Conservation (phyloP, 2,797 vertebrate genomes). For the Micrastur ruficollis region DNA sequence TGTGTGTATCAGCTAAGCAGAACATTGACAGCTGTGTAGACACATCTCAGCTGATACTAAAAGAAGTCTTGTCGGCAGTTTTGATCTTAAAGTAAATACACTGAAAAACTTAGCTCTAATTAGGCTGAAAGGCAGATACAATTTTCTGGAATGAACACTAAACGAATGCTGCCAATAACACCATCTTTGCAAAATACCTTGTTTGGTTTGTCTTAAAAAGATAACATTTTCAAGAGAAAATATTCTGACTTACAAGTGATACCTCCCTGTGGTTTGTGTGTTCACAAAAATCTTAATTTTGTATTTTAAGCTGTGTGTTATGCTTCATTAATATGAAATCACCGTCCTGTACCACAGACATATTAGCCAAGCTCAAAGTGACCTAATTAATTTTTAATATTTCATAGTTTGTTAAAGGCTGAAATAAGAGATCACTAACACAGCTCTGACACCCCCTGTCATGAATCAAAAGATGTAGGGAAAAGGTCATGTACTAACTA, state of each 20-base stretch:
- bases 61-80: background rate
- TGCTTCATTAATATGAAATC: slow-evolving; percentile 39
- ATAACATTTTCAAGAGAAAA: slow-evolving; percentile 7
- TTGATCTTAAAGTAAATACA: slow-evolving; percentile 34
- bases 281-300: background rate
- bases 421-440: slow-evolving; percentile 32
- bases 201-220: background rate
- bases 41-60: background rate
- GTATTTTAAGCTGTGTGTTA: slow-evolving; percentile 4
- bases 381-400: slow-evolving; percentile 61
- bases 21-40: slow-evolving; percentile 23
- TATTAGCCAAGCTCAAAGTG: background rate
- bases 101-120: slow-evolving; percentile 10
- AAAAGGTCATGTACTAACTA: slow-evolving; percentile 36
- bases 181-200: background rate
- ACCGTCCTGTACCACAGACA: background rate
- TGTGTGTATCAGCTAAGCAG: background rate
- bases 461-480: slow-evolving; percentile 49
- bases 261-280: background rate
- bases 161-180: background rate
- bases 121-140: background rate
- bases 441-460: background rate
- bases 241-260: background rate
- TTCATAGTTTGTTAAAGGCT: slow-evolving; percentile 61
- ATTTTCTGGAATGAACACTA: slow-evolving; percentile 9